These are phyloP conservation scores for Echinops telfairi DNA, from an alignment of 2,113 vertebrate genomes.

Conservation along the genomic window DNA sequence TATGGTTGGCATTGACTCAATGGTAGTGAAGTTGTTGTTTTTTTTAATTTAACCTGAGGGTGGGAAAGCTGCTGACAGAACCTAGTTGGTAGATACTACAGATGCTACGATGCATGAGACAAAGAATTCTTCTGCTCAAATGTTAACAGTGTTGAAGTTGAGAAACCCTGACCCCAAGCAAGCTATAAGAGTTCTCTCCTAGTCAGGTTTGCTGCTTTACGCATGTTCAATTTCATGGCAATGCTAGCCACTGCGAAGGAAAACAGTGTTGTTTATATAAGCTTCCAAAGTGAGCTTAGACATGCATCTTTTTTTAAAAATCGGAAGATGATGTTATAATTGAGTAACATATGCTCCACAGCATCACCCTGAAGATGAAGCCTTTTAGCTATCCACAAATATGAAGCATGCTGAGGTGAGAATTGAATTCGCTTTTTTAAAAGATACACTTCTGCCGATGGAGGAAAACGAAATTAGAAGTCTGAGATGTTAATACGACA, in stretches of 20 bases:
- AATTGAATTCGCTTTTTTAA: conserved; percentile 67
- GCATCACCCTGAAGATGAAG: conserved; percentile 43
- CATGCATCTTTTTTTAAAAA: conserved; percentile 34
- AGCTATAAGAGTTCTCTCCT: neutral
- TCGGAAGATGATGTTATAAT: conserved; percentile 60
- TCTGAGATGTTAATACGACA: conserved; percentile 6
- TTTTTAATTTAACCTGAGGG: neutral
- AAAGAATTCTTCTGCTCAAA: neutral
- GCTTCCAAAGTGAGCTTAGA: conserved; percentile 45
- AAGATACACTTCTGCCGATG: conserved; percentile 56
- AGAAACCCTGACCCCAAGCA: neutral
- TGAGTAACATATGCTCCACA: conserved; percentile 41
- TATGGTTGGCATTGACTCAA: too few relatives aligned
- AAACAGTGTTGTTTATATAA: neutral
- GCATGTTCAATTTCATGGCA: neutral
- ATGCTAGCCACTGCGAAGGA: neutral
- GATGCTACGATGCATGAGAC: neutral
- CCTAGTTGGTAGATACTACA: neutral
- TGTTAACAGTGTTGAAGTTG: neutral
- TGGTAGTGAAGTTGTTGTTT: conserved; percentile 9
- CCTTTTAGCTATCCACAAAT: conserved; percentile 52
- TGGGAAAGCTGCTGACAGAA: too few relatives aligned
- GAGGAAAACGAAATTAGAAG: conserved; percentile 69
- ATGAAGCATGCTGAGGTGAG: conserved; percentile 67
- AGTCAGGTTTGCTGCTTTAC: too few relatives aligned